Evolutionary conservation across 2,113 vertebrate genomes (phyloP).

Genomic region (Serilophus lunatus): DNA sequence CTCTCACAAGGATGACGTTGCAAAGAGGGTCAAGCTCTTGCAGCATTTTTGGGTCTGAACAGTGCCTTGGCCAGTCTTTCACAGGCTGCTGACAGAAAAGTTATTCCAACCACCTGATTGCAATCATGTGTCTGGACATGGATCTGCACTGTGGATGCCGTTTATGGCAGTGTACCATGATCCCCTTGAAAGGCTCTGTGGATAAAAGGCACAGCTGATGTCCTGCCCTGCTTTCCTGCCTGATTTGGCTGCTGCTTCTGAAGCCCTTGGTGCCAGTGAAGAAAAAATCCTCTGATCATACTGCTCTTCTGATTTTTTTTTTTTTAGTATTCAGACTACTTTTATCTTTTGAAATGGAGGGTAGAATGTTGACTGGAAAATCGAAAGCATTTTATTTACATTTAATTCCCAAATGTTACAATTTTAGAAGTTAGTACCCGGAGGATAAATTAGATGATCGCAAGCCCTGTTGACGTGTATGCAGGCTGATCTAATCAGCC

Average conservation of each 20-base stretch:
- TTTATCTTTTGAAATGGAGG: neutral
- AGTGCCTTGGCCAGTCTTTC: fast-evolving
- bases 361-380: neutral
- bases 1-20: fast-evolving
- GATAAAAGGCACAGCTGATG: fast-evolving
- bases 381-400: slow-evolving; percentile 3
- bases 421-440: neutral
- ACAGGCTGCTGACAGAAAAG: neutral
- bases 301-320: neutral
- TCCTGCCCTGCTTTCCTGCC: neutral
- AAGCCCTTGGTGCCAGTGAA: neutral
- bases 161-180: fast-evolving
- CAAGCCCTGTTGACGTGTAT: neutral
- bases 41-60: fast-evolving
- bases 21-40: fast-evolving
- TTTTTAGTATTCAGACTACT: neutral
- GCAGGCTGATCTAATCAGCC: neutral
- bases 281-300: neutral
- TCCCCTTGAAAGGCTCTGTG: neutral
- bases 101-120: neutral
- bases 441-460: slow-evolving; percentile 9
- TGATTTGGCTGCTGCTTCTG: neutral
- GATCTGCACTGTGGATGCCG: fast-evolving
- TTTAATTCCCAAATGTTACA: slow-evolving; percentile 15
- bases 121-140: neutral